phyloP scores from a whole-genome alignment of 2,113 vertebrate genomes.

The Paradoxurus hermaphroditus region DNA sequence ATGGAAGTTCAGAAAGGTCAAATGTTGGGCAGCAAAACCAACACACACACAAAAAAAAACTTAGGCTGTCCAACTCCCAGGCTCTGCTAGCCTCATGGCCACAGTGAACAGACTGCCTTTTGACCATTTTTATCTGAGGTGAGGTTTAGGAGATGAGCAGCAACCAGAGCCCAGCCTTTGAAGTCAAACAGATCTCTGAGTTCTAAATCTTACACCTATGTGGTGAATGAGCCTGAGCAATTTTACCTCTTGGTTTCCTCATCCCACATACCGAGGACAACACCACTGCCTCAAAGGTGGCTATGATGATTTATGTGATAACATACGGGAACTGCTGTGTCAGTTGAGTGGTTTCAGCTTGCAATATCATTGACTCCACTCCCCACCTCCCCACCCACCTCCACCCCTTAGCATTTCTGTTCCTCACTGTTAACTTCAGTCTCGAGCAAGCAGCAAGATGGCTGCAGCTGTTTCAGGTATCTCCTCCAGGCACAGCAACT shows the following conservation, averaged over 20 bases:
- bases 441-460: not conserved
- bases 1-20: constrained; percentile 72
- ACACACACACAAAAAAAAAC: not conserved
- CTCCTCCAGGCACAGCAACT: not conserved
- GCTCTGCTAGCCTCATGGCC: not conserved
- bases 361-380: not conserved
- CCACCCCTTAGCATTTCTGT: not conserved
- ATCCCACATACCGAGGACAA: not conserved
- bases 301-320: constrained; percentile 21
- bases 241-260: constrained; percentile 59
- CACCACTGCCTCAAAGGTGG: constrained; percentile 28
- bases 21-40: constrained; percentile 56
- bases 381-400: not conserved
- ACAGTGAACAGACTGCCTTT: not conserved
- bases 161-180: constrained; percentile 41
- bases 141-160: constrained; percentile 20
- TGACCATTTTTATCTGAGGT: constrained; percentile 28
- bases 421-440: not conserved
- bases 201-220: constrained; percentile 42
- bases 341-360: constrained; percentile 19
- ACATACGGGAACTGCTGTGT: constrained; percentile 19
- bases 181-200: constrained; percentile 37
- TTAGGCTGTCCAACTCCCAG: not conserved
- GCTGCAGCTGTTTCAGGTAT: not conserved
- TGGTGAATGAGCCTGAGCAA: constrained; percentile 39